Evolutionary conservation across 2,888 invertebrate species (phyloP).

Genomic region (Phyllotreta cruciferae): DNA sequence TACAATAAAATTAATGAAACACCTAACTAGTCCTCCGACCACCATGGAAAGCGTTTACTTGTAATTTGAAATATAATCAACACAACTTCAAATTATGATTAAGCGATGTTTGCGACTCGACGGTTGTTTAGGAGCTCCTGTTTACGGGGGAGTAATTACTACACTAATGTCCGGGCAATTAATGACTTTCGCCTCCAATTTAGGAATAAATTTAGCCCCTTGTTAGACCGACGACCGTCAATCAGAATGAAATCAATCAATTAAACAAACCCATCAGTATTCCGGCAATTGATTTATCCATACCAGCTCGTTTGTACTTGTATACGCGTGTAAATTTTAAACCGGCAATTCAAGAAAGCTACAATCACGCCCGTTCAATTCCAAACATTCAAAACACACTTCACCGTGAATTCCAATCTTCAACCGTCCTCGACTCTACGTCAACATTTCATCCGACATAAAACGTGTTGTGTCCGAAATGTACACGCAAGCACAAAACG

Average conservation of each 20-base stretch:
- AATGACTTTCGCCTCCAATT: constrained; percentile 35
- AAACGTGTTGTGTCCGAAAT: constrained; percentile 21
- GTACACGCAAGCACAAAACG: constrained; percentile 28
- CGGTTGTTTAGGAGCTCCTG: constrained; percentile 33
- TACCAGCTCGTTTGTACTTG: too few species aligned
- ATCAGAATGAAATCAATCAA: too few species aligned
- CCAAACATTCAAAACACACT: too few species aligned
- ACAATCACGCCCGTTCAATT: too few species aligned
- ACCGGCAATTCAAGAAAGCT: too few species aligned
- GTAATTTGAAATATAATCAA: constrained; percentile 41
- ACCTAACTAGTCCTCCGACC: constrained; percentile 29
- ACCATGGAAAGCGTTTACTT: constrained; percentile 40
- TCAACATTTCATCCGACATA: constrained; percentile 11
- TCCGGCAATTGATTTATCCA: too few species aligned
- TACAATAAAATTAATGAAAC: constrained; percentile 32
- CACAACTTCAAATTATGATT: constrained; percentile 42
- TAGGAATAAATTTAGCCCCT: not conserved
- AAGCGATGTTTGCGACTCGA: constrained; percentile 36
- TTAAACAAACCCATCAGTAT: too few species aligned
- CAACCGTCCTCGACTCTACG: constrained; percentile 20
- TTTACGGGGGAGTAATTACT: constrained; percentile 36
- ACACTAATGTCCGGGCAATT: constrained; percentile 40
- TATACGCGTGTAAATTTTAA: too few species aligned
- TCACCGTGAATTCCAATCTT: not conserved
- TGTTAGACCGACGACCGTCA: too few species aligned